Evolutionary conservation across 1,140 invertebrate species (phyloP).

Genomic region (Habropoda laboriosa): DNA sequence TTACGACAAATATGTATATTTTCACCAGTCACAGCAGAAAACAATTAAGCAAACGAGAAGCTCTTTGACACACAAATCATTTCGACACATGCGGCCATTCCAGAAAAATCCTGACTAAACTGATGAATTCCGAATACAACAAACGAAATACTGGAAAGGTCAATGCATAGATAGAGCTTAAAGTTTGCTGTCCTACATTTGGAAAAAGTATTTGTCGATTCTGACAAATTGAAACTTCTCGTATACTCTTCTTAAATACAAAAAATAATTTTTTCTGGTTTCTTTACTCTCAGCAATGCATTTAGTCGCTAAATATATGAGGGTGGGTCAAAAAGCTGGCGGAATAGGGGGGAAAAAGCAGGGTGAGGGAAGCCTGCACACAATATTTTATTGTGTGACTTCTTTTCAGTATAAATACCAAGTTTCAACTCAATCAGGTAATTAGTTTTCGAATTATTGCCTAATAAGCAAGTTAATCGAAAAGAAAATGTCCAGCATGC

Average conservation of each 20-base stretch:
- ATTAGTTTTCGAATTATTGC: too few relatives aligned
- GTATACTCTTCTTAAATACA: not conserved
- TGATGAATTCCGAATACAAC: slow-evolving; percentile 93
- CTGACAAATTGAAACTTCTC: not conserved
- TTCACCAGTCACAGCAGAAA: slow-evolving; percentile 92
- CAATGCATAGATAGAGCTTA: slow-evolving; percentile 76
- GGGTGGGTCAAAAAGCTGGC: too few relatives aligned
- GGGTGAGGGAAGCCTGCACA: too few relatives aligned
- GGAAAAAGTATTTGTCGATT: not conserved
- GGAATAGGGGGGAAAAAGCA: too few relatives aligned
- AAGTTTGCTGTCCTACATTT: not conserved
- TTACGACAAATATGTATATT: slow-evolving; percentile 93
- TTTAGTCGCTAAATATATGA: slow-evolving; percentile 59
- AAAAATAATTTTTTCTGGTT: slow-evolving; percentile 1
- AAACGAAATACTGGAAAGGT: slow-evolving; percentile 84
- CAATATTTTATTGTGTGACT: too few relatives aligned
- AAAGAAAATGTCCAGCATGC: too few relatives aligned
- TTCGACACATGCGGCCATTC: slow-evolving; percentile 94
- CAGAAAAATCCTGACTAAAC: slow-evolving; percentile 92
- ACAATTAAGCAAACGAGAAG: slow-evolving; percentile 93
- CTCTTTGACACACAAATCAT: slow-evolving; percentile 92
- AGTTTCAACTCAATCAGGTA: too few relatives aligned
- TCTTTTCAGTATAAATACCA: too few relatives aligned
- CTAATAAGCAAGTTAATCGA: too few relatives aligned
- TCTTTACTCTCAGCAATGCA: slow-evolving; percentile 56